Conservation (phyloP, 53 echinoderm and acorn worm genomes). For the Henricia sp. region DNA sequence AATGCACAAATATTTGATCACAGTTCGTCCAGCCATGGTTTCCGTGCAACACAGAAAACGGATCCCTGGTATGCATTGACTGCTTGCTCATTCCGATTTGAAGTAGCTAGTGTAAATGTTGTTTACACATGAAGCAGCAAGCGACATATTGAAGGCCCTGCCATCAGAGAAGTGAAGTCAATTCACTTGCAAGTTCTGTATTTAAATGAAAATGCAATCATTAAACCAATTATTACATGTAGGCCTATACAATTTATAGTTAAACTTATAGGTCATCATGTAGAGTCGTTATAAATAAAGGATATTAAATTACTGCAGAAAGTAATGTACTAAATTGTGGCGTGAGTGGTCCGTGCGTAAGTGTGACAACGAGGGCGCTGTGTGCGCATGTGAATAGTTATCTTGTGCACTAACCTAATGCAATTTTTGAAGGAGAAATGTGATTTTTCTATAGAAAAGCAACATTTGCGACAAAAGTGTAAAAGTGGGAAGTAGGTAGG, state of each 20-base stretch:
- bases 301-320: no score
- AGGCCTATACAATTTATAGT: neutral
- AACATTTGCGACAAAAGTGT: no score
- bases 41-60: neutral
- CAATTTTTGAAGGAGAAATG: no score
- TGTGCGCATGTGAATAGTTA: no score
- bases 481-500: no score
- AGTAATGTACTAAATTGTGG: no score
- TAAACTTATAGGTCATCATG: neutral
- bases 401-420: no score
- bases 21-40: neutral
- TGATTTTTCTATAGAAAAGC: no score
- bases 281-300: neutral
- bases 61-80: neutral
- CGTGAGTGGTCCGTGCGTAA: no score
- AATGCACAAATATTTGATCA: neutral
- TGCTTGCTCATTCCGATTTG: neutral
- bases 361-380: no score
- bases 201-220: neutral
- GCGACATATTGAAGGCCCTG: neutral
- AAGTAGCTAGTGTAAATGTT: neutral
- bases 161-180: neutral
- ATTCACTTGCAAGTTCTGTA: neutral
- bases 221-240: constrained; percentile 16
- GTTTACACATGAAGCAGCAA: neutral